Percentiles rank a stretch among this genome's conserved stretches.
These are phyloP conservation scores for Norana najaformis DNA, from an alignment of 2,888 invertebrate genomes.

Conservation along the genomic window DNA sequence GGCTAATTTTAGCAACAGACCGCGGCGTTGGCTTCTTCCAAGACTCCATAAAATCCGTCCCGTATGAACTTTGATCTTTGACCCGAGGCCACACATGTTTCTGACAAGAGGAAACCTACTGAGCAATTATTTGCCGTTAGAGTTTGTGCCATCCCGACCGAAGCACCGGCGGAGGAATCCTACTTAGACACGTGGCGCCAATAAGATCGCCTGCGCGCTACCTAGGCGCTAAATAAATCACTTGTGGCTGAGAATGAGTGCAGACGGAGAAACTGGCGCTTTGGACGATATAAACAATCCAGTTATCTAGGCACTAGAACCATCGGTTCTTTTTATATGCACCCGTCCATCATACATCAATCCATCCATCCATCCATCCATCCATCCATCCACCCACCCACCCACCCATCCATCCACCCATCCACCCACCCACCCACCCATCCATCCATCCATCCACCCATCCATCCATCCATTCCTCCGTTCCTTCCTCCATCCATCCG, in stretches of 20 bases:
- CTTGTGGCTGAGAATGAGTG: too few relatives aligned
- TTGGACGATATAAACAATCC: too few relatives aligned
- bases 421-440: too few relatives aligned
- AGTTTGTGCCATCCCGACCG: background rate
- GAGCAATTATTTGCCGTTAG: too few relatives aligned
- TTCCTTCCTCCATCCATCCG: too few relatives aligned
- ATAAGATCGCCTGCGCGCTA: background rate
- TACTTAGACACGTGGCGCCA: background rate
- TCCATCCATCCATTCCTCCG: too few relatives aligned
- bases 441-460: too few relatives aligned
- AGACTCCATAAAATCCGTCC: background rate
- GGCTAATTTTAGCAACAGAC: background rate
- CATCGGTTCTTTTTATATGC: background rate
- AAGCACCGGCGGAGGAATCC: background rate
- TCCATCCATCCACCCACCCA: background rate
- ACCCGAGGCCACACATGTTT: background rate
- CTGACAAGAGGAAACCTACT: too few relatives aligned
- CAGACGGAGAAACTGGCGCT: too few relatives aligned
- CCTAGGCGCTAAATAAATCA: background rate
- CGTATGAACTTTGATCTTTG: background rate
- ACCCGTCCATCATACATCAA: background rate
- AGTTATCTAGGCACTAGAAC: background rate
- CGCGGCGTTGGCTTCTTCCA: background rate
- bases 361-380: background rate
- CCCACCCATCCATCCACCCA: background rate